Base-by-base conservation (phyloP, 1,140 invertebrate genomes). In the Musca domestica region DNA sequence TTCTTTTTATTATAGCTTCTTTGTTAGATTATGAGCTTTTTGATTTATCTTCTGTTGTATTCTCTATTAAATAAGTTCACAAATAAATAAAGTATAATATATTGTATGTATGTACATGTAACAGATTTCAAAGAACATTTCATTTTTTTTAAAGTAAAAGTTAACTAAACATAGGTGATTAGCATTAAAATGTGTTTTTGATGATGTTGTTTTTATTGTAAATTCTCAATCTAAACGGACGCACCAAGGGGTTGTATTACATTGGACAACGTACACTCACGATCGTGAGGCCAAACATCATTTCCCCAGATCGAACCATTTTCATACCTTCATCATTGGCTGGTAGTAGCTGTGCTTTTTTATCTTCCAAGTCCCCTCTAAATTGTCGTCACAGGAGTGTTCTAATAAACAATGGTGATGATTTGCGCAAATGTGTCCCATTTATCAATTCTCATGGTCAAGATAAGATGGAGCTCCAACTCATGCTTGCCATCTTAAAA, bases 111-210 rank as follows among this genome's bases (percentile, higher is more conserved):
- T 61, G 56, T 61, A 61, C 56, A 61, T 61, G 34, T 41, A 61
- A 61, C 56, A 61, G 15, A 61, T 12, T 61, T 61, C 10, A 2
- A 61, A 34, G 2, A 19, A n/a, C n/a, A 3, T n/a, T n/a, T n/a
- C n/a, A 19, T 61, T 61, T 61, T 41, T 61, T 61, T 61, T 34
- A 61, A 61, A 23, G 27, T 61, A 34, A 61, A 61, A 61, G 19
- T 41, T 61, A 41, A 61, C 56, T 61, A 61, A 61, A 61, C 54
- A 14, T 34, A 19, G 41, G 34, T 56, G 34, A 7, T 41, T 41
- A 41, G 10, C 34, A 41, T 20, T 48, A 51, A 51, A 51, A 51
- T 22, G 48, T 51, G 4, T n/a, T n/a, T 7, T 51, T 51, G 48
- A 19, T 51, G 48, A 19, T 51, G 48, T 51, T n/a, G 12, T 34